Evolutionary conservation across 35 echinoderm and acorn worm species (phyloP).

Genomic region (Lytechinus variegatus): DNA sequence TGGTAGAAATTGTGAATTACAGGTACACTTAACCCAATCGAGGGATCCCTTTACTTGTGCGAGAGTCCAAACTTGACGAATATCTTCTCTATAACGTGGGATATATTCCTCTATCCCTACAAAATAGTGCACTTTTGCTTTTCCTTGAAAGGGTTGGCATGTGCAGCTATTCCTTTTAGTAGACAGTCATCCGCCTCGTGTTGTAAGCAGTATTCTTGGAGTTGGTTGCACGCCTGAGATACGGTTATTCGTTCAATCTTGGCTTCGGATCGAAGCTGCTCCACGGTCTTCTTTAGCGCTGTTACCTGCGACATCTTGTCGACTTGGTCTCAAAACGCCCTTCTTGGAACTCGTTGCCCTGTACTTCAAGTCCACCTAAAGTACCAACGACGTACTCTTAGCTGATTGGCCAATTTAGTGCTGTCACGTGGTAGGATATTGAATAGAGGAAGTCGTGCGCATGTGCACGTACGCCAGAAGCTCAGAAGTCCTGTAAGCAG

Average conservation of each 20-base stretch:
- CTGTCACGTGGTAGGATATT: neutral
- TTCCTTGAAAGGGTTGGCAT: conserved; percentile 47
- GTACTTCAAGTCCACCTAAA: neutral
- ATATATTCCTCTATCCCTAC: neutral
- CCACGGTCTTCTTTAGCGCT: conserved; percentile 45
- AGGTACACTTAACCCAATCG: neutral
- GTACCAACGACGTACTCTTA: neutral
- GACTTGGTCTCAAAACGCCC: neutral
- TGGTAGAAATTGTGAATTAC: neutral
- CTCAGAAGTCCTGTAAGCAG: neutral
- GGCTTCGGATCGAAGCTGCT: conserved; percentile 33
- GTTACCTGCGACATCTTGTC: conserved; percentile 34
- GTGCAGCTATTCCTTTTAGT: conserved; percentile 25
- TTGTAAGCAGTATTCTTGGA: conserved; percentile 34
- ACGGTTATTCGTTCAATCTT: conserved; percentile 43
- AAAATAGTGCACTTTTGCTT: conserved; percentile 47
- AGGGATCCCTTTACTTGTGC: neutral
- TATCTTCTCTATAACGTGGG: neutral
- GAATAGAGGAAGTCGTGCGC: neutral
- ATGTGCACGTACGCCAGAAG: neutral
- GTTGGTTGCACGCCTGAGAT: conserved; percentile 49
- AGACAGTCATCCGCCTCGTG: conserved; percentile 40
- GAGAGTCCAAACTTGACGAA: conserved; percentile 10
- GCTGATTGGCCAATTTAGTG: neutral
- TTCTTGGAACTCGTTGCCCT: neutral